A percentile compares a stretch with the other conserved stretches of the same genome.
Evolutionary conservation across 2,888 invertebrate genomes (phyloP).

Genomic region (Alloscopus bannaensis): DNA sequence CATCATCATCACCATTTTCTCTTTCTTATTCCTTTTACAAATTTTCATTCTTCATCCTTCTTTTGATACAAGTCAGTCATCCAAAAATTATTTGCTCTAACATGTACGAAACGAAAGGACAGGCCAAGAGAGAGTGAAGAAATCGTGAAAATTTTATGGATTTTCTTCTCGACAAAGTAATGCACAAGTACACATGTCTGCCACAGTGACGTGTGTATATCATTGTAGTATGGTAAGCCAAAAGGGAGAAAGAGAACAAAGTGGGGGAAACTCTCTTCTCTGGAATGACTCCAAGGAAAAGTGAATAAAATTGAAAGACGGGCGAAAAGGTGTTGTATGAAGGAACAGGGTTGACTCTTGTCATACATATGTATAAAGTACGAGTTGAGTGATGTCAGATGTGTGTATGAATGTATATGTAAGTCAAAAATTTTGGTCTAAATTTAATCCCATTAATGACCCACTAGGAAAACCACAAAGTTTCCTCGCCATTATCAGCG

Average conservation of each 20-base stretch:
- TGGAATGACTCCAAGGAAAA: slow-evolving; percentile 15
- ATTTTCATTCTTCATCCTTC: slow-evolving; percentile 24
- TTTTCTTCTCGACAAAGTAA: not conserved
- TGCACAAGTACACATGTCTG: no score
- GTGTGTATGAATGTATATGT: slow-evolving; percentile 17
- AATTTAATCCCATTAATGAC: slow-evolving; percentile 52
- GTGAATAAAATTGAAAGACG: slow-evolving; percentile 32
- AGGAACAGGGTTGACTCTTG: no score
- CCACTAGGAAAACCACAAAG: not conserved
- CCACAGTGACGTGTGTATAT: no score
- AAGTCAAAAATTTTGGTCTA: slow-evolving; percentile 13
- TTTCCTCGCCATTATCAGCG: not conserved
- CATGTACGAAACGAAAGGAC: not conserved
- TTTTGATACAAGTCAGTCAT: slow-evolving; percentile 25
- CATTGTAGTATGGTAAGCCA: no score
- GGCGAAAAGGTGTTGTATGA: not conserved
- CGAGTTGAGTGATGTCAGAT: no score
- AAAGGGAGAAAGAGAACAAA: not conserved
- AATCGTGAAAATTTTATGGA: slow-evolving; percentile 40
- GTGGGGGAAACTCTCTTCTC: not conserved
- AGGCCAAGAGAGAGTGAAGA: not conserved
- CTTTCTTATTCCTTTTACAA: slow-evolving; percentile 13
- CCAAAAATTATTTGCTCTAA: slow-evolving; percentile 30
- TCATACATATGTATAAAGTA: no score
- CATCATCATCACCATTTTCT: not conserved